Percentiles rank a stretch among this genome's conserved stretches.
Conservation (phyloP, 1,140 invertebrate genomes). For the Dufourea novaeangliae region DNA sequence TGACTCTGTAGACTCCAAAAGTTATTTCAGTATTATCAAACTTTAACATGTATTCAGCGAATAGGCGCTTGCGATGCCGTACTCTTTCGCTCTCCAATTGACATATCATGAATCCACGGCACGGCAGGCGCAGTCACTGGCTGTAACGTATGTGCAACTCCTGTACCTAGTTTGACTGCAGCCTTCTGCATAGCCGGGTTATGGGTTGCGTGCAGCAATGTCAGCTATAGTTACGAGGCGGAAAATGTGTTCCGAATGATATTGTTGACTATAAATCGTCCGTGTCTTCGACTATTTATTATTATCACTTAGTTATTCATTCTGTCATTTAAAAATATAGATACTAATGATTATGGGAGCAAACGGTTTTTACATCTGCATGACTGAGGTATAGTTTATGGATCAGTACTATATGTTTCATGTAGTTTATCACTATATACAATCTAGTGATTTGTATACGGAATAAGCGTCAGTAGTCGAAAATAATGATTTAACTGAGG, state of each 20-base stretch:
- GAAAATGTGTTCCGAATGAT: background rate
- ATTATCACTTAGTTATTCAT: no score
- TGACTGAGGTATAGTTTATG: no score
- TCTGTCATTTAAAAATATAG: no score
- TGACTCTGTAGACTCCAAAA: background rate
- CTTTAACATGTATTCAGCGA: background rate
- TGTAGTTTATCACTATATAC: no score
- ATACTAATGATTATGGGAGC: no score
- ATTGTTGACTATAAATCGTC: background rate
- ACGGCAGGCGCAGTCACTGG: background rate
- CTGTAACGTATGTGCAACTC: background rate
- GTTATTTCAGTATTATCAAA: background rate
- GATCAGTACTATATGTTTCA: no score
- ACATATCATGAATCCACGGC: constrained; percentile 2
- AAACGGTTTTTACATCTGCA: no score
- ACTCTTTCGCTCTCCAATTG: background rate
- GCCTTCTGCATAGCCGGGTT: background rate
- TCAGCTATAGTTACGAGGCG: background rate
- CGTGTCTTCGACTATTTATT: background rate
- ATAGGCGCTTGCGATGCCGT: background rate
- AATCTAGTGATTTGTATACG: no score
- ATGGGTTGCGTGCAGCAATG: background rate
- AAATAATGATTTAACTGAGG: no score
- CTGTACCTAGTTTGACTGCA: background rate
- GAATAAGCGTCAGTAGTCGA: no score